Conservation (phyloP, 2,888 invertebrate species). For the Gryllus longicercus region DNA sequence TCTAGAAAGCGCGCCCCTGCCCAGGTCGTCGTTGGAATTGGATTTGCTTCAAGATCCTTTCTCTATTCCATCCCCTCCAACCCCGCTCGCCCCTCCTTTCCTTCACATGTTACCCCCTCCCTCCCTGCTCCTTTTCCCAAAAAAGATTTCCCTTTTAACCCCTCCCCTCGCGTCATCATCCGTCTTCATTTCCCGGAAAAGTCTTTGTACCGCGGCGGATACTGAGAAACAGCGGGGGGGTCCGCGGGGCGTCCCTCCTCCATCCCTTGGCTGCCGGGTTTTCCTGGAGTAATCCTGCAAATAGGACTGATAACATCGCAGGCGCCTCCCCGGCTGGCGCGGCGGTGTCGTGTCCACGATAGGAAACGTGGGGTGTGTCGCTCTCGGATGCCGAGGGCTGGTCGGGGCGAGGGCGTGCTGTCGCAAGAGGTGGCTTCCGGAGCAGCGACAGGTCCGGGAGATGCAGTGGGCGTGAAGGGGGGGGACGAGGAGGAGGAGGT, state of each 20-base stretch:
- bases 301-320: conserved; percentile 31
- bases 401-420: background rate
- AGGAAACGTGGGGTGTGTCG: conserved; percentile 23
- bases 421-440: too few relatives aligned
- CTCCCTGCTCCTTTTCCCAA: background rate
- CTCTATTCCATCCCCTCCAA: background rate
- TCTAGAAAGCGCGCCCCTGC: too few relatives aligned
- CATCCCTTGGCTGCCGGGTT: background rate
- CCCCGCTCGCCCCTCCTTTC: background rate
- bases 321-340: background rate
- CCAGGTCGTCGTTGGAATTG: conserved; percentile 24
- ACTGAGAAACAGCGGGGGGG: background rate
- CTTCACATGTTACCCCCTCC: background rate
- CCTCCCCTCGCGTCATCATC: conserved; percentile 35
- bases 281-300: conserved; percentile 30
- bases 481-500: too few relatives aligned
- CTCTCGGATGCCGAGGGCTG: background rate
- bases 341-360: conserved; percentile 6
- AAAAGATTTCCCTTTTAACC: conserved; percentile 29
- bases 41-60: conserved; percentile 31
- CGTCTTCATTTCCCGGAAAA: conserved; percentile 34
- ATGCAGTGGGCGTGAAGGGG: too few relatives aligned
- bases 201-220: conserved; percentile 27
- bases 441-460: too few relatives aligned
- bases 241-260: background rate